Base-by-base conservation (phyloP, 2,888 invertebrate species). In the Andrena bucephala region DNA sequence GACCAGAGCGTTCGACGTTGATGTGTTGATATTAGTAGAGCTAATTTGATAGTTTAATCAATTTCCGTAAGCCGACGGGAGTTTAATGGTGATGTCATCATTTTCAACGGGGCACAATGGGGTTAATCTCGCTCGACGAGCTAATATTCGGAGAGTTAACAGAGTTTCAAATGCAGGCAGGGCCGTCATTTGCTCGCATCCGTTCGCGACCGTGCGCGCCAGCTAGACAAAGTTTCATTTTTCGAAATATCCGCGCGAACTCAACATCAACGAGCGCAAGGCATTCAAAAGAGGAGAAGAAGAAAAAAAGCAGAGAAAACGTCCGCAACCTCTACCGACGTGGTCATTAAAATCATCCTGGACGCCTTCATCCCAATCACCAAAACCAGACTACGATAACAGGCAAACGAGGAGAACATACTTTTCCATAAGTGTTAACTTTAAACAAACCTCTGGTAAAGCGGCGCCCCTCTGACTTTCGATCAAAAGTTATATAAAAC, bases 41-140 rank as follows among this genome's bases (percentile, higher is more conserved):
- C 94, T 94, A 94, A 94, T 94, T 93, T 93, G 93, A 94, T 94
- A 93, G 93, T 94, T 94, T 94, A 93, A 94, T 94, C 93, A 94
- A 94, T 94, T 94, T 93, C 93, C 94, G 92, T 88, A 90, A 92
- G 89, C 92, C 92, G 92, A 92, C 93, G 92, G 93, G 92, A 93
- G 93, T 94, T 94, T 93, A 94, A 94, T 94, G 91, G 93, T 92
- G 93, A 93, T 92, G 94, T 94, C 94, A 94, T 94, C 93, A 93
- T 93, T 94, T 93, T 92, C 93, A 93, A 92, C 93, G 91, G 90
- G 86, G 90, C 92, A 93, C 93, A 93, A 93, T 92, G 90, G 92
- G 92, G 91, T 93, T 93, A 94, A 94, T 93, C 93, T 92, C 92
- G 92, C 93, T 93, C 93, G 93, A 93, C 93, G 92, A 93, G 93